Conservation (phyloP, 2,797 vertebrate species). For the Morelia viridis region DNA sequence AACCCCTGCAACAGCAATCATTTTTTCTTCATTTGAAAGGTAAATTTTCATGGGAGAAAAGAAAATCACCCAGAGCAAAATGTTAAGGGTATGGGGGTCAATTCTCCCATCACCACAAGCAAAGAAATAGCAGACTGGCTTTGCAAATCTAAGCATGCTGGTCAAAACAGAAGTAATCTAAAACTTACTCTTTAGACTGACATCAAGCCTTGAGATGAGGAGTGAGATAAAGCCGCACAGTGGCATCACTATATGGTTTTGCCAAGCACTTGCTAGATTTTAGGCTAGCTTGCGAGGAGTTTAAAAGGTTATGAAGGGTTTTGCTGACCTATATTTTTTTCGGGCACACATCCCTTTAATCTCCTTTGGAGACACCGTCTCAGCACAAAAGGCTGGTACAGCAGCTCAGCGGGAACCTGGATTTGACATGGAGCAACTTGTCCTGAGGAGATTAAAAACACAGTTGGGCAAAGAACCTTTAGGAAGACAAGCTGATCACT, state of each 20-base stretch:
- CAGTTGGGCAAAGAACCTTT: conserved; percentile 13
- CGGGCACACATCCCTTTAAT: conserved; percentile 66
- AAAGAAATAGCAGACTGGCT: too few species aligned
- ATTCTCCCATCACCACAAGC: accelerated
- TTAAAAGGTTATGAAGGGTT: conserved; percentile 59
- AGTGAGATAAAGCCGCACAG: neutral
- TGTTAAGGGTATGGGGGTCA: neutral
- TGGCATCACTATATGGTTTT: neutral
- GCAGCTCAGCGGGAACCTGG: conserved; percentile 67
- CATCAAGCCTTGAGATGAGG: neutral
- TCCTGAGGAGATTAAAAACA: conserved; percentile 63
- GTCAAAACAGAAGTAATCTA: neutral
- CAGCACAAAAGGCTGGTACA: conserved; percentile 65
- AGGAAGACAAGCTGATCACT: conserved; percentile 1
- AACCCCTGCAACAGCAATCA: neutral
- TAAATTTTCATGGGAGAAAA: accelerated
- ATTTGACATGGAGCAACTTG: conserved; percentile 66
- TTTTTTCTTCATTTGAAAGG: accelerated
- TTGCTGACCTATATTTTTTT: conserved; percentile 61
- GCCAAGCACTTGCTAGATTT: accelerated
- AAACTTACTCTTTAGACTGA: neutral
- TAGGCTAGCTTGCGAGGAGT: conserved; percentile 27
- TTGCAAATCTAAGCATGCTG: neutral
- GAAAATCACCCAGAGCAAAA: neutral
- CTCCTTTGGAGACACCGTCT: conserved; percentile 70